Percentiles rank a stretch among this genome's conserved stretches.
These are phyloP conservation scores for Metallyticus violacea DNA, from an alignment of 2,888 invertebrate species.

Conservation along the genomic window DNA sequence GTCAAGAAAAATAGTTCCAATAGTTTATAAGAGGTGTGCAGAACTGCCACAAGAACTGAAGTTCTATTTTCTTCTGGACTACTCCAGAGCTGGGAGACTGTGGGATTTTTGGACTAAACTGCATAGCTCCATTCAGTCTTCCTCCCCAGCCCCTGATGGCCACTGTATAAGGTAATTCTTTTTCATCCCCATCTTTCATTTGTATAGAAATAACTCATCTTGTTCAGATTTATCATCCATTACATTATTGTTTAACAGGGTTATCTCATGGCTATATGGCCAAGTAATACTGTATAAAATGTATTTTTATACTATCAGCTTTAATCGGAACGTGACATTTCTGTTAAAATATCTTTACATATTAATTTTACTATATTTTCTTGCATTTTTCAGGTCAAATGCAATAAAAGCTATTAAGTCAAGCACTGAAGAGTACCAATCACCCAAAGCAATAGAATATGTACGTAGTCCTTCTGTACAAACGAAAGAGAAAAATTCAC, in stretches of 20 bases:
- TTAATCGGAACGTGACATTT: too few species aligned
- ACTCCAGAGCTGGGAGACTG: conserved; percentile 51
- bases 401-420: background rate
- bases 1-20: conserved; percentile 67
- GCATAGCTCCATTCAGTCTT: conserved; percentile 51
- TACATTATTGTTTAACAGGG: too few species aligned
- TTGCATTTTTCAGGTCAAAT: background rate
- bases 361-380: background rate
- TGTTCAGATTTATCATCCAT: too few species aligned
- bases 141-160: background rate
- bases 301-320: too few species aligned
- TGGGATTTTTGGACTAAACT: conserved; percentile 73
- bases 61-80: conserved; percentile 64
- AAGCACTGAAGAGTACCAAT: background rate
- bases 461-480: background rate
- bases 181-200: too few species aligned
- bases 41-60: conserved; percentile 62
- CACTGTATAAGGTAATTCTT: background rate
- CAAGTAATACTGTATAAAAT: too few species aligned
- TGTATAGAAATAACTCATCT: too few species aligned
- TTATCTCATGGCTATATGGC: too few species aligned
- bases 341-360: too few species aligned
- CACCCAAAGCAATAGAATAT: background rate
- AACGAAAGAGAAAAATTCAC: background rate
- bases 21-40: conserved; percentile 60